Evolutionary conservation across 2,797 vertebrate species (phyloP).

Genomic region (Bryconaethiops microstoma): DNA sequence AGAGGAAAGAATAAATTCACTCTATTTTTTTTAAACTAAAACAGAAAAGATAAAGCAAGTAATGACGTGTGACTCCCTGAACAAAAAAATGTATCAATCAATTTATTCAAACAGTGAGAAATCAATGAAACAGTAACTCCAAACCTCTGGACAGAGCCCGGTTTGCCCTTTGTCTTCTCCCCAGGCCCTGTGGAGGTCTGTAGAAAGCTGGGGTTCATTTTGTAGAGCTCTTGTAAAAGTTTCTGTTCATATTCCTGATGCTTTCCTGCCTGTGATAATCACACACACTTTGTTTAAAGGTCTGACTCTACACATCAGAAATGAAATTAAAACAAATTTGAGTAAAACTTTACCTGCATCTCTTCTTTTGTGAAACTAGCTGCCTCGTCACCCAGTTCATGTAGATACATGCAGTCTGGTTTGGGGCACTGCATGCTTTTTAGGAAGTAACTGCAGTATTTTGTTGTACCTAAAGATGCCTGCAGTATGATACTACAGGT

Average conservation of each 20-base stretch:
- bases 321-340: no score
- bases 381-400: conserved; percentile 96
- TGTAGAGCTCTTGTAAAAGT: conserved; percentile 88
- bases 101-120: no score
- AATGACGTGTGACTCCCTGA: no score
- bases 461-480: conserved; percentile 99
- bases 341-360: conserved; percentile 87
- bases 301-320: not conserved
- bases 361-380: conserved; percentile 99
- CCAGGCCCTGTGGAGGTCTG: conserved; percentile 83
- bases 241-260: conserved; percentile 92
- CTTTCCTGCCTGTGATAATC: conserved; percentile 80
- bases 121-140: no score
- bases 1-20: no score
- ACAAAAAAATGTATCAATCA: no score
- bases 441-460: conserved; percentile 99
- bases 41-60: not conserved
- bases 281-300: not conserved
- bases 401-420: conserved; percentile 98
- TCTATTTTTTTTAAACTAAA: no score
- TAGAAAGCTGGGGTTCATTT: conserved; percentile 87
- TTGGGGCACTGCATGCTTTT: conserved; percentile 99
- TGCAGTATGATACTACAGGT: conserved; percentile 55
- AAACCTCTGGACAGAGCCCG: conserved; percentile 86
- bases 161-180: conserved; percentile 89